A percentile compares a stretch with the other conserved stretches of the same genome.
Conservation (phyloP, 2,797 vertebrate species). For the Brotula barbata region DNA sequence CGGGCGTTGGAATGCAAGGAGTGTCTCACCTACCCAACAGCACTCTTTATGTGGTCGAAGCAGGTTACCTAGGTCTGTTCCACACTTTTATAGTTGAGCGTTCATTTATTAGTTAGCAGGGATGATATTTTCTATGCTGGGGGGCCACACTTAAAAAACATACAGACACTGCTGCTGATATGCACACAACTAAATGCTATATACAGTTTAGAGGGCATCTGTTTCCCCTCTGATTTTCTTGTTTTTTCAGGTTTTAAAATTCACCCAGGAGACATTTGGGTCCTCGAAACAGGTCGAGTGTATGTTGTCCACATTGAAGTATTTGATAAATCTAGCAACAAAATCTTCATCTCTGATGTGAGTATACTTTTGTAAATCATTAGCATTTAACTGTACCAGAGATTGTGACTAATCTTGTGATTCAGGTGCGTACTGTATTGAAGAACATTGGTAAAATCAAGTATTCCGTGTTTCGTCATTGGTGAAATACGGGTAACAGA, state of each 20-base stretch:
- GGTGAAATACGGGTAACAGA: no score
- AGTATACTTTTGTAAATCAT: constrained; percentile 64
- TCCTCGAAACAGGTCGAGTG: constrained; percentile 85
- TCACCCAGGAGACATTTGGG: constrained; percentile 91
- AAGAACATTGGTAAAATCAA: background rate
- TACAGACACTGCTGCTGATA: no score
- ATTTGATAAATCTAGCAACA: constrained; percentile 92
- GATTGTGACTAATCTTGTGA: no score
- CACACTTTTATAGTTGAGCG: constrained; percentile 5
- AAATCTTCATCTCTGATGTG: constrained; percentile 90
- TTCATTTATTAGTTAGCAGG: background rate
- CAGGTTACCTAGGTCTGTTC: constrained; percentile 90
- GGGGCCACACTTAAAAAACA: no score
- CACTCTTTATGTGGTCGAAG: constrained; percentile 90
- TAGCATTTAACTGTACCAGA: no score
- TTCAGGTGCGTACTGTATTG: no score
- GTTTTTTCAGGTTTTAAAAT: constrained; percentile 86
- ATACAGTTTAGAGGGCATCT: no score
- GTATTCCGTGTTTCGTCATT: no score
- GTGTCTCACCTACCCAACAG: constrained; percentile 91
- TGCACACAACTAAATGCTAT: no score
- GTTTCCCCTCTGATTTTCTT: constrained; percentile 9
- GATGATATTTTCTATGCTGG: no score
- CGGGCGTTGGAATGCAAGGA: constrained; percentile 91
- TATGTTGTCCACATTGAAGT: constrained; percentile 90